Percentiles rank a stretch among this genome's conserved stretches.
phyloP scores from a whole-genome alignment of 1,140 invertebrate species.

The Drosophila baimaii region DNA sequence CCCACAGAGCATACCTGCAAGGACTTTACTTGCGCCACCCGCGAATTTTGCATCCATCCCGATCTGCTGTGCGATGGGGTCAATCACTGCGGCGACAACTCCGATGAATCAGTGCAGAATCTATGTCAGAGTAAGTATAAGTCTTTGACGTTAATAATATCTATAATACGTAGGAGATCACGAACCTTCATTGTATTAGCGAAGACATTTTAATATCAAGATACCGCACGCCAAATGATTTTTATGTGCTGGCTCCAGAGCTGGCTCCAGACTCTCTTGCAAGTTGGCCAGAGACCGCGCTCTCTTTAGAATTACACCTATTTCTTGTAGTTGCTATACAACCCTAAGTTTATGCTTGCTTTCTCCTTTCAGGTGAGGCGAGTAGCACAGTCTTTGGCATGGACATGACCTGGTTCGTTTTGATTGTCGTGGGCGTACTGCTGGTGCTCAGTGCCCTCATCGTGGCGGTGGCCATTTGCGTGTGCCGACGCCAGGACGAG shows the following conservation, averaged over 20 bases:
- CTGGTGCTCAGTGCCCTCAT: constrained; percentile 88
- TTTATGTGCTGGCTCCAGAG: too few relatives aligned
- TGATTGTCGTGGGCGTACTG: constrained; percentile 88
- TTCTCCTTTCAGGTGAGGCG: constrained; percentile 87
- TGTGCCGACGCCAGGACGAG: constrained; percentile 88
- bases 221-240: too few relatives aligned
- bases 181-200: too few relatives aligned
- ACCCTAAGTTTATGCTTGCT: constrained; percentile 4
- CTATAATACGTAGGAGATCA: too few relatives aligned
- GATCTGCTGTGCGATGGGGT: constrained; percentile 95
- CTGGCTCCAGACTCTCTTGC: too few relatives aligned
- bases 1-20: constrained; percentile 93
- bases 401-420: constrained; percentile 90
- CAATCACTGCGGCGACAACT: constrained; percentile 96
- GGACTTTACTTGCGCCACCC: constrained; percentile 93
- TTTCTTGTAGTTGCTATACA: background rate
- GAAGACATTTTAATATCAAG: too few relatives aligned
- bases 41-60: constrained; percentile 94
- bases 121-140: constrained; percentile 91
- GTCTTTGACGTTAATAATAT: too few relatives aligned
- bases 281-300: too few relatives aligned
- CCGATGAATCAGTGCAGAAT: constrained; percentile 92
- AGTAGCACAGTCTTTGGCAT: constrained; percentile 90
- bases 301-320: too few relatives aligned
- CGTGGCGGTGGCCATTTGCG: constrained; percentile 89